Conservation (phyloP, 2,113 vertebrate genomes). For the Saimiri boliviensis region DNA sequence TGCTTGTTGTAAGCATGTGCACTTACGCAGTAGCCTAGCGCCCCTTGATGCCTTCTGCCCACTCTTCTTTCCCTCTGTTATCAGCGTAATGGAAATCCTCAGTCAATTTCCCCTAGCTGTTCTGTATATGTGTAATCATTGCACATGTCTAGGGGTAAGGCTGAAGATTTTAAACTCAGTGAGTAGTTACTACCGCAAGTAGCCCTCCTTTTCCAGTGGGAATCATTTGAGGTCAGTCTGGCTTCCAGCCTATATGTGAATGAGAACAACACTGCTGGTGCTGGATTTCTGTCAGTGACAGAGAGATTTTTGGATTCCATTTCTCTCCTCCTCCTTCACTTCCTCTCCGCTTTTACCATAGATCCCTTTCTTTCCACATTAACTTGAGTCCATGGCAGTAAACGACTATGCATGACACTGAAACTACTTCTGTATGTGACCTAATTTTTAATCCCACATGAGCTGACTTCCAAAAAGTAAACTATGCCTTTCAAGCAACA, state of each 20-base stretch:
- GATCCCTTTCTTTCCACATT: background rate
- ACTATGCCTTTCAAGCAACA: background rate
- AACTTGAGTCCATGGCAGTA: background rate
- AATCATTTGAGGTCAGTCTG: background rate
- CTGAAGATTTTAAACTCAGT: background rate
- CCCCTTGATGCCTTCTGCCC: background rate
- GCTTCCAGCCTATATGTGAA: background rate
- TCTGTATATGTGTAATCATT: background rate
- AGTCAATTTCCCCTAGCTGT: background rate
- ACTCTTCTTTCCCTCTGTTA: background rate
- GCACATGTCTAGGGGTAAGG: background rate
- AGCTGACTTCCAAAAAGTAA: background rate
- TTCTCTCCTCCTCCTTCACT: background rate
- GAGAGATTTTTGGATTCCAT: background rate
- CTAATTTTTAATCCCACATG: background rate
- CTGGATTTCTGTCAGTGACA: background rate
- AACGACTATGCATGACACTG: background rate
- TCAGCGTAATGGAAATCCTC: background rate
- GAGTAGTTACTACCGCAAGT: background rate
- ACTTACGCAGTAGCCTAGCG: fast-evolving
- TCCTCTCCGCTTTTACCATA: background rate
- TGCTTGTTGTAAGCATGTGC: background rate
- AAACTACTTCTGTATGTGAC: background rate
- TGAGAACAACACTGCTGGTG: background rate
- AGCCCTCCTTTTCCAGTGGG: background rate